Percentiles rank a stretch among this genome's conserved stretches.
These are phyloP conservation scores for Lateolabrax maculatus DNA, from an alignment of 2,797 vertebrate species.

Conservation along the genomic window DNA sequence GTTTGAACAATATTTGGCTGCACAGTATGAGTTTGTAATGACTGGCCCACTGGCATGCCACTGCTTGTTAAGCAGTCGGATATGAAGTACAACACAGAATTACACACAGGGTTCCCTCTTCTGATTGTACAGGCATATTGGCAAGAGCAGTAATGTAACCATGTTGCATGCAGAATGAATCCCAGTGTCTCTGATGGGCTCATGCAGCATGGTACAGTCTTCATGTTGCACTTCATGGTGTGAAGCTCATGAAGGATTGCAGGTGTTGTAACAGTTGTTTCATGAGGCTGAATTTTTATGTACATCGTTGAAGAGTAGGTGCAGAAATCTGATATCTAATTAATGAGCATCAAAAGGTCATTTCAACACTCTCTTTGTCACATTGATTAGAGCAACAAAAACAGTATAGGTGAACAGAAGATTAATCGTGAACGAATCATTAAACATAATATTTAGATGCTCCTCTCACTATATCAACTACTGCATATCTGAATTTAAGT, in stretches of 20 bases:
- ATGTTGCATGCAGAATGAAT: background rate
- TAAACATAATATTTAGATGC: slow-evolving; percentile 28
- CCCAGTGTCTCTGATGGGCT: background rate
- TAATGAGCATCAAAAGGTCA: slow-evolving; percentile 60
- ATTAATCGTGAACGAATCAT: slow-evolving; percentile 21
- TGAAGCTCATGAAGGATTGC: background rate
- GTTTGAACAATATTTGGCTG: no score
- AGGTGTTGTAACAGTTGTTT: background rate
- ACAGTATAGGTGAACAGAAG: slow-evolving; percentile 20
- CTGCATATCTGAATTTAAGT: slow-evolving; percentile 22
- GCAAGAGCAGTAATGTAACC: background rate
- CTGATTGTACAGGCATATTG: background rate
- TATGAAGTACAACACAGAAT: slow-evolving; percentile 7
- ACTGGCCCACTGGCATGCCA: background rate
- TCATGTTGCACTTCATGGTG: background rate
- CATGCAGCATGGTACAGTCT: background rate
- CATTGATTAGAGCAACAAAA: slow-evolving; percentile 26
- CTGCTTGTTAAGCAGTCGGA: slow-evolving; percentile 12
- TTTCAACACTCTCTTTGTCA: slow-evolving; percentile 30
- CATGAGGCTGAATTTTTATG: slow-evolving; percentile 5
- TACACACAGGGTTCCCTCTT: background rate
- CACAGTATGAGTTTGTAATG: slow-evolving; percentile 1
- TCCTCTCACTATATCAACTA: slow-evolving; percentile 2
- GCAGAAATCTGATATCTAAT: slow-evolving; percentile 21
- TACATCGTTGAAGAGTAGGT: slow-evolving; percentile 4